Conservation (phyloP, 2,888 invertebrate species). For the Agrenia bidenticulata region DNA sequence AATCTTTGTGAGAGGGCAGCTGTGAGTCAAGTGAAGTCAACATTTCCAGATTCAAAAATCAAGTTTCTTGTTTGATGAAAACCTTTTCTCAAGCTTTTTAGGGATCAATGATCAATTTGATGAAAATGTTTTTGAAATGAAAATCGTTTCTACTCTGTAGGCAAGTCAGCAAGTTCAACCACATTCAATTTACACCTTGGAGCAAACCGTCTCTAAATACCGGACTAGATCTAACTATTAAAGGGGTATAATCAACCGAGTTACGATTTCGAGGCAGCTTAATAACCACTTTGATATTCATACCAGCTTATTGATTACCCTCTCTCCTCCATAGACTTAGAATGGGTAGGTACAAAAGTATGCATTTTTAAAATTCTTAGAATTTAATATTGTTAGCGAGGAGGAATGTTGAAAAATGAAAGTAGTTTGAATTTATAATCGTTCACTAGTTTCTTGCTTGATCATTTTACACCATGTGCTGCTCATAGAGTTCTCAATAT, state of each 20-base stretch:
- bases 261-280: constrained; percentile 1
- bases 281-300: constrained; percentile 13
- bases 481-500: too few species aligned
- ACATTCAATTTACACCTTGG: constrained; percentile 45
- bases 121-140: constrained; percentile 28
- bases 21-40: constrained; percentile 12
- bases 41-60: constrained; percentile 10
- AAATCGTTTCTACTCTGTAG: constrained; percentile 26
- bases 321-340: not conserved
- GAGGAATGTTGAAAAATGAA: too few species aligned
- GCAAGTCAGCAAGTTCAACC: constrained; percentile 27
- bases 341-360: not conserved
- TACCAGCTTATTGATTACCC: constrained; percentile 13
- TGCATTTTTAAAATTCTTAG: too few species aligned
- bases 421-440: too few species aligned
- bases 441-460: too few species aligned
- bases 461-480: too few species aligned
- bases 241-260: constrained; percentile 27
- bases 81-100: constrained; percentile 2
- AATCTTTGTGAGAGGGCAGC: constrained; percentile 1
- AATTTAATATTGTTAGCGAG: too few species aligned
- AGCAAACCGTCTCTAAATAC: constrained; percentile 21
- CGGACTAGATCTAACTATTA: constrained; percentile 4
- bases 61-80: constrained; percentile 19
- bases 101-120: constrained; percentile 1